Percentiles rank a stretch among this genome's conserved stretches.
These are phyloP conservation scores for Ladona fulva DNA, from an alignment of 1,140 invertebrate genomes.

Conservation along the genomic window DNA sequence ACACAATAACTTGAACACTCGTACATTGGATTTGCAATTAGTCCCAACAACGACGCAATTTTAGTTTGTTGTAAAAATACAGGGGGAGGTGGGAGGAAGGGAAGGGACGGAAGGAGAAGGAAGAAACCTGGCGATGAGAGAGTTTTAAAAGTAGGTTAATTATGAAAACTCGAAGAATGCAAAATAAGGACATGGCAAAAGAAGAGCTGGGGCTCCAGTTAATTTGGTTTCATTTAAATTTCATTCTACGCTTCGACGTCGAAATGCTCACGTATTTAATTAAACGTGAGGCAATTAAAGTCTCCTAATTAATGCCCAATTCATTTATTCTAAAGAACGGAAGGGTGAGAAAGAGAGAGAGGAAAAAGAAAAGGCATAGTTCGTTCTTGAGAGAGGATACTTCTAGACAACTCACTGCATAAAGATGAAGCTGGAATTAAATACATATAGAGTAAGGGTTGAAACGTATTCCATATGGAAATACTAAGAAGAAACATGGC, in stretches of 20 bases:
- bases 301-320: slow-evolving; percentile 6
- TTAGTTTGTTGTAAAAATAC: neutral
- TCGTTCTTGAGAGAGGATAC: neutral
- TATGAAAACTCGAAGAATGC: slow-evolving; percentile 3
- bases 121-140: neutral
- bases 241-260: slow-evolving; percentile 7
- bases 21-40: no score
- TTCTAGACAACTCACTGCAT: neutral
- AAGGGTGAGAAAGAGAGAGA: neutral
- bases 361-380: neutral
- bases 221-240: slow-evolving; percentile 11
- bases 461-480: neutral
- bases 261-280: slow-evolving; percentile 10
- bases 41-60: no score
- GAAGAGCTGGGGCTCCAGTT: neutral
- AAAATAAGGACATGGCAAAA: neutral
- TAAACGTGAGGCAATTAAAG: slow-evolving; percentile 5
- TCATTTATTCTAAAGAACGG: neutral
- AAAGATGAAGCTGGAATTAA: slow-evolving; percentile 7
- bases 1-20: no score
- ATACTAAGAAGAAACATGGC: neutral
- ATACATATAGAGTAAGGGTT: neutral
- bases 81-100: neutral
- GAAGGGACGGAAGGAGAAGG: neutral
- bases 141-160: slow-evolving; percentile 10